Base-by-base conservation (phyloP, 1,140 invertebrate genomes). In the Orchestia grillus region DNA sequence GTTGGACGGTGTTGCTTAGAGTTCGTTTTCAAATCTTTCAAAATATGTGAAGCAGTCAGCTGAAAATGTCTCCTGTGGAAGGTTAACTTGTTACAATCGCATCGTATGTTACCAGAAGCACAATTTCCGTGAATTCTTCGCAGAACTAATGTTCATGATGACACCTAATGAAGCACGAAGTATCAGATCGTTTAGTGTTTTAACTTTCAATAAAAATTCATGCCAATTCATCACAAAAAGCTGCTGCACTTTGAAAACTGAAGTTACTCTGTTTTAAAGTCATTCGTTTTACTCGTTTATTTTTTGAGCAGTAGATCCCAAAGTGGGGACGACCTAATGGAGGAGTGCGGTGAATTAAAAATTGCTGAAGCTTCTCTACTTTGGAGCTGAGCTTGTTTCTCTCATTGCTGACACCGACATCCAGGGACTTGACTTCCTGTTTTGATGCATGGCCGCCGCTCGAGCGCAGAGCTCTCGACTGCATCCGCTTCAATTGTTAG, bases 371-470 rank as follows among this genome's bases (percentile, higher is more conserved):
- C 15, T 77, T 36, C 62, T 77, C 62, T 77, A 23, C 62, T 77
- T 36, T 23, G 47, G 19, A 53, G 47, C 47, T 77, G 11, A 36
- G 62, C 62, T 77, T 77, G 62, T 77, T 77, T 77, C 62, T 77
- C 28, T 8, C 62, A 15, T 77, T 77, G 62, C 62, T 77, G 1
- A 23, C 62, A 77, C 15, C 28, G 15, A 77, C 28, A 77, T 77
- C 62, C 62, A 77, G 62, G 62, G 62, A 77, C 62, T 77, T 16
- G 88, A 44, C 88, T 90, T 90, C 88, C 88, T 90, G 88, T 90
- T 90, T 8, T 90, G 88, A 90, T 90, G 88, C 42, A 8, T 77
- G 62, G 36, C 62, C 62, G 36, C 15, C 88, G 88, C 41, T n/a
- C 41, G 87, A 41, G 36, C 88, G 41, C 88, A 42, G 36, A 16